Evolutionary conservation across 2,113 vertebrate species (phyloP).

Genomic region (Euleptes europaea): DNA sequence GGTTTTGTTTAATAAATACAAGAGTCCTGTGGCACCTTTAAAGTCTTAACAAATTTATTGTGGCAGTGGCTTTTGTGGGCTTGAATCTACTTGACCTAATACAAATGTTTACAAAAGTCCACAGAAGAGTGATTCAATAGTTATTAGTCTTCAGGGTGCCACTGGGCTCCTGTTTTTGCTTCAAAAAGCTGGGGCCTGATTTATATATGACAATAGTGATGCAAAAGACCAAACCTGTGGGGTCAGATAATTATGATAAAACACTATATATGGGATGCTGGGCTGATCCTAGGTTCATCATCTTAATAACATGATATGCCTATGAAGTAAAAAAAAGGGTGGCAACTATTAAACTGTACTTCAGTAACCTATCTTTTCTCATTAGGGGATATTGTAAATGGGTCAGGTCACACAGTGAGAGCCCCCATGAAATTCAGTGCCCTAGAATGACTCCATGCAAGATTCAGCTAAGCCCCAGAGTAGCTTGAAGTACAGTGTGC

Average conservation of each 20-base stretch:
- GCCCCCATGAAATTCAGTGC: neutral
- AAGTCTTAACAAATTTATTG: too few relatives aligned
- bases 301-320: neutral
- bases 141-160: too few relatives aligned
- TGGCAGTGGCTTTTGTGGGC: too few relatives aligned
- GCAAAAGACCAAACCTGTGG: too few relatives aligned
- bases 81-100: too few relatives aligned
- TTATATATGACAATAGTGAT: too few relatives aligned
- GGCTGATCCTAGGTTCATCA: neutral
- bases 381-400: neutral
- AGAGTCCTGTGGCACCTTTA: too few relatives aligned
- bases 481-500: neutral
- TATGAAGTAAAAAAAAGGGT: neutral
- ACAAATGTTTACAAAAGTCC: too few relatives aligned
- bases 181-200: too few relatives aligned
- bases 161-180: too few relatives aligned
- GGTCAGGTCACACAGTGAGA: neutral
- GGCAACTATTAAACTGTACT: neutral
- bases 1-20: neutral
- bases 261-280: neutral
- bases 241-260: too few relatives aligned
- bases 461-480: neutral
- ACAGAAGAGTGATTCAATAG: too few relatives aligned
- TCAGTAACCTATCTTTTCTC: neutral
- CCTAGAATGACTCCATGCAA: constrained; percentile 16